Evolutionary conservation across 2,797 vertebrate species (phyloP), one percentile per base, ranked within the genome.

Genomic region (Toxotes lorentzi): DNA sequence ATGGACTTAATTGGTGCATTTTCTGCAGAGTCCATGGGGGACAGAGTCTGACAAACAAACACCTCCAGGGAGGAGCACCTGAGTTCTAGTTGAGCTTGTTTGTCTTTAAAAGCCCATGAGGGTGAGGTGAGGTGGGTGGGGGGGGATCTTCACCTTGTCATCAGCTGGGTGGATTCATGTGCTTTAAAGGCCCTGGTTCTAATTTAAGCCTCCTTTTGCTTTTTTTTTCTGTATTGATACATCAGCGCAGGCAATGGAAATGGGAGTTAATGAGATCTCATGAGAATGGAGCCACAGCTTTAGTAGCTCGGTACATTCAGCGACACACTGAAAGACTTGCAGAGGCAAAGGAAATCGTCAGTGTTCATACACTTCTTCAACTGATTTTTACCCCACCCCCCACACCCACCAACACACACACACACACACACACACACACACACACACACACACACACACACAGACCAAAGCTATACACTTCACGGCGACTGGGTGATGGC

Each of bases 41-140:
- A 91, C 23, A 9, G 35, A 45, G 57, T 51, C 85, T 90, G 89
- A 92, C 87, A 94, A 93, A 94, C 91, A 92, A 69, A 66, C 82
- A 57, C 87, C 84, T 84, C 84, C 53, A 16, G 67, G 76, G 83
- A 78, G 56, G 62, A 81, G 78, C 91, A 90, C 91, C 89, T 91
- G 86, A 87, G 88, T 84, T 84, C 59, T 32, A 9, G 53, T 54
- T 1, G 67, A 74, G 81, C 76, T 88, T 92, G 88, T 94, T 93
- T 94, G 86, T 93, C 82, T 90, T 82, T 24, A 35, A 77, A 85
- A 62, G 72, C 83, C 88, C 90, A 64, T 51, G 38, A 70, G 89
- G 81, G 50, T 45, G 60, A 14, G 35, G 38, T 11, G 54, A 47
- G 43, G 27, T 2, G 27, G 27, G 27, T 27, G 27, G 27, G 27